phyloP scores from a whole-genome alignment of 2,113 vertebrate genomes.

The Spea multiplicata region DNA sequence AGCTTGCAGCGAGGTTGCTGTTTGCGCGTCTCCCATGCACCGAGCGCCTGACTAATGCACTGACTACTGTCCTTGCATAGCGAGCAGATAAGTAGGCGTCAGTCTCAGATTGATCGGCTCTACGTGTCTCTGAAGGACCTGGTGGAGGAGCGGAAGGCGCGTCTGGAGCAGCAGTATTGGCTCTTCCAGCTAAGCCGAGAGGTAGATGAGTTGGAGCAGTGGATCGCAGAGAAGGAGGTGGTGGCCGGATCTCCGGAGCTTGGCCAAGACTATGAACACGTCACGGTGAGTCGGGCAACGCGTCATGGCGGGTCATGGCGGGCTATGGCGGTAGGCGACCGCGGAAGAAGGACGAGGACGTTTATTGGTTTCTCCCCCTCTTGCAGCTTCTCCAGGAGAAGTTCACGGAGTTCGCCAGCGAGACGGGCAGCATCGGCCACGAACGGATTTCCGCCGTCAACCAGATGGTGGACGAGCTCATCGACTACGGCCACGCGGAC shows the following conservation, averaged over 20 bases:
- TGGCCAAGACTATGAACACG: conserved; percentile 92
- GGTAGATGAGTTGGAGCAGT: conserved; percentile 94
- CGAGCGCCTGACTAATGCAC: conserved; percentile 1
- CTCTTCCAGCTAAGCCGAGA: conserved; percentile 91
- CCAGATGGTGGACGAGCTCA: conserved; percentile 95
- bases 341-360: too few species aligned
- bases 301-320: neutral
- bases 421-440: conserved; percentile 82
- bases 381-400: conserved; percentile 84
- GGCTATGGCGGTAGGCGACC: too few species aligned
- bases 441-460: conserved; percentile 87
- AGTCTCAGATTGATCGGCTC: conserved; percentile 93
- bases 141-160: conserved; percentile 84
- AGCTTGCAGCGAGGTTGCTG: neutral
- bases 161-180: conserved; percentile 95
- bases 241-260: conserved; percentile 89
- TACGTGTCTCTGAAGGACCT: conserved; percentile 96
- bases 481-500: conserved; percentile 87
- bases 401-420: conserved; percentile 86
- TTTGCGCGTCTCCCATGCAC: conserved; percentile 9
- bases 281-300: conserved; percentile 73
- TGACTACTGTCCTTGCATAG: conserved; percentile 61
- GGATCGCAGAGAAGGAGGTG: conserved; percentile 93
- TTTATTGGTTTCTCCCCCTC: fast-evolving
- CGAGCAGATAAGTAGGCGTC: conserved; percentile 89